Evolutionary conservation across 2,113 vertebrate genomes (phyloP).

Genomic region (Cephalopterus ornatus): DNA sequence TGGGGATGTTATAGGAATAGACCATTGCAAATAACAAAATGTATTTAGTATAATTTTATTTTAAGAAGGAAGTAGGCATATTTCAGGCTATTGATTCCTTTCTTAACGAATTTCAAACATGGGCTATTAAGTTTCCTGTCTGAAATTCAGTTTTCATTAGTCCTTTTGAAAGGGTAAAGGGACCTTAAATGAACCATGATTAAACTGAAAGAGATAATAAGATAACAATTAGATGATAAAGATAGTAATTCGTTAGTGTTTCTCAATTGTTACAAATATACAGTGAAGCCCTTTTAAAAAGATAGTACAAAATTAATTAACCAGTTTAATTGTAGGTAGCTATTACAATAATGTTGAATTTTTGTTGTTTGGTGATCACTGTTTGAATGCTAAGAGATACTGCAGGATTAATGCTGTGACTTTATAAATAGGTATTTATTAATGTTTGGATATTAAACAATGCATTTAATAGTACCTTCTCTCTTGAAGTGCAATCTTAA

Average conservation of each 20-base stretch:
- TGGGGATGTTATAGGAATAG: neutral
- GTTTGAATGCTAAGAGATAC: neutral
- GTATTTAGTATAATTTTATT: neutral
- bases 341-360: neutral
- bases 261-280: neutral
- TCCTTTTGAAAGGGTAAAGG: neutral
- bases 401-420: neutral
- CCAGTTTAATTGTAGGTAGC: neutral
- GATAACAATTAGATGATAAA: neutral
- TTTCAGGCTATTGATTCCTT: neutral
- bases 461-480: neutral
- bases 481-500: neutral
- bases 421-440: neutral
- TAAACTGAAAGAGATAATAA: neutral
- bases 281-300: neutral
- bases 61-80: neutral
- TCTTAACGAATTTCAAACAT: neutral
- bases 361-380: neutral
- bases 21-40: neutral
- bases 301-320: neutral
- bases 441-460: neutral
- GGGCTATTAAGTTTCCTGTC: neutral
- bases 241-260: neutral
- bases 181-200: neutral
- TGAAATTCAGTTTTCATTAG: neutral